A percentile compares a stretch with the other conserved stretches of the same genome.
Conservation (phyloP, 2,797 vertebrate species). For the Myripristis murdjan region DNA sequence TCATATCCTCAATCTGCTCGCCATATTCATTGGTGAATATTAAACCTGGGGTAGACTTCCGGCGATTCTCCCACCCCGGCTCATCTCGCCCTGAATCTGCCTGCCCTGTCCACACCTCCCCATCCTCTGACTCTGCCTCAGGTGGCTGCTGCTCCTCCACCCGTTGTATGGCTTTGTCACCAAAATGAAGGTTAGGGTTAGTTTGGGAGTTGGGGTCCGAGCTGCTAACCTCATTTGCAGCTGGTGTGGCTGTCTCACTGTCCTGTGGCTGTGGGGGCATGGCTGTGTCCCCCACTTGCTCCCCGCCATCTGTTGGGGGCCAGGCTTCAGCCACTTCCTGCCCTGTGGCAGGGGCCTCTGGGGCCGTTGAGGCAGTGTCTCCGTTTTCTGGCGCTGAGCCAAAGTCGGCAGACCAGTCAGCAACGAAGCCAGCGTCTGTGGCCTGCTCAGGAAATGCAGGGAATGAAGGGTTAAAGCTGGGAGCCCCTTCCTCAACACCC, state of each 20-base stretch:
- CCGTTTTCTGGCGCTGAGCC: slow-evolving; percentile 76
- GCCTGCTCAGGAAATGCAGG: slow-evolving; percentile 80
- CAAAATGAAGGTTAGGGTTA: slow-evolving; percentile 73
- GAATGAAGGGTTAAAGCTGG: slow-evolving; percentile 64
- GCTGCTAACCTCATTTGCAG: slow-evolving; percentile 81
- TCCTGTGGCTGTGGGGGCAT: slow-evolving; percentile 70
- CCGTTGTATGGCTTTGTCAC: slow-evolving; percentile 47
- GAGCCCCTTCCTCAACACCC: slow-evolving; percentile 80
- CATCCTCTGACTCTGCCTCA: slow-evolving; percentile 30
- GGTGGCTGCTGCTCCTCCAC: slow-evolving; percentile 33
- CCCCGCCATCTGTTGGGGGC: slow-evolving; percentile 67
- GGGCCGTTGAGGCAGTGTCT: slow-evolving; percentile 66
- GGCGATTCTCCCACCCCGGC: slow-evolving; percentile 41
- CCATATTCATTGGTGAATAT: slow-evolving; percentile 83
- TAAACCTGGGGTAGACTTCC: slow-evolving; percentile 82
- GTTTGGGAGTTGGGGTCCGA: slow-evolving; percentile 74
- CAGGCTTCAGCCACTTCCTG: slow-evolving; percentile 74
- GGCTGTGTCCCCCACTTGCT: slow-evolving; percentile 49
- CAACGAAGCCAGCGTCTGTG: slow-evolving; percentile 79
- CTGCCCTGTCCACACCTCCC: slow-evolving; percentile 28
- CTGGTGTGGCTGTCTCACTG: slow-evolving; percentile 58
- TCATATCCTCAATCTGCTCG: slow-evolving; percentile 72
- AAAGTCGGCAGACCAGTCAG: slow-evolving; percentile 89
- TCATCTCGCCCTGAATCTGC: slow-evolving; percentile 30
- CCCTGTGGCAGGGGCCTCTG: slow-evolving; percentile 58